Conservation (phyloP, 2,113 vertebrate species). For the Channa argus region DNA sequence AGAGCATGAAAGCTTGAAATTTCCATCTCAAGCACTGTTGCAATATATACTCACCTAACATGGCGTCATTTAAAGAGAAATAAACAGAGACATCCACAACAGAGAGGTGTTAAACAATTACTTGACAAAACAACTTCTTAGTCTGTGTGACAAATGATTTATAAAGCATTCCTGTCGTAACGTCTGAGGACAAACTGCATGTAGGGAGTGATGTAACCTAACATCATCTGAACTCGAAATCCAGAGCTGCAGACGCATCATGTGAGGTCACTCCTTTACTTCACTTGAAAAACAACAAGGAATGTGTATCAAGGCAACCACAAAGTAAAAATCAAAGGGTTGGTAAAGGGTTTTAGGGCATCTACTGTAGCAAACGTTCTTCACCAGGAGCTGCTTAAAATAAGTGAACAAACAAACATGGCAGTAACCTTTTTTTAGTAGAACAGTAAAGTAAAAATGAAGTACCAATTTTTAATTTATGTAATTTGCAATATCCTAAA, state of each 20-base stretch:
- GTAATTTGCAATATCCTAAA: too few species aligned
- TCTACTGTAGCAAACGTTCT: constrained; percentile 8
- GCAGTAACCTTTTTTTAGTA: too few species aligned
- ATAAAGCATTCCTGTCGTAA: constrained; percentile 47
- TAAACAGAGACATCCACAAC: constrained; percentile 12
- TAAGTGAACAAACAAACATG: constrained; percentile 12
- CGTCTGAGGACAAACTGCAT: constrained; percentile 50
- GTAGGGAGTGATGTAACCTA: constrained; percentile 65
- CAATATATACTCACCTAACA: background rate
- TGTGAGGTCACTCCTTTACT: constrained; percentile 58
- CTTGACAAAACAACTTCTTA: constrained; percentile 16
- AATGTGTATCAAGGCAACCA: constrained; percentile 58
- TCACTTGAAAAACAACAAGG: constrained; percentile 57
- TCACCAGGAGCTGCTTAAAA: constrained; percentile 12
- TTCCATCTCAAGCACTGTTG: background rate
- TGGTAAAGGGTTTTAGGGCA: constrained; percentile 23
- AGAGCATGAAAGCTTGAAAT: too few species aligned
- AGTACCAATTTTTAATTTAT: too few species aligned
- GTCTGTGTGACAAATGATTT: constrained; percentile 20
- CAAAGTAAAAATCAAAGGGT: constrained; percentile 60
- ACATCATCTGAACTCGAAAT: constrained; percentile 56
- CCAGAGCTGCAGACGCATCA: constrained; percentile 58
- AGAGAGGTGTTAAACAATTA: constrained; percentile 32
- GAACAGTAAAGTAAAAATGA: too few species aligned
- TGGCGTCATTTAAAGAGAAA: constrained; percentile 13